These are phyloP conservation scores for Hetaerina titia DNA, from an alignment of 2,888 invertebrate species.

Conservation along the genomic window DNA sequence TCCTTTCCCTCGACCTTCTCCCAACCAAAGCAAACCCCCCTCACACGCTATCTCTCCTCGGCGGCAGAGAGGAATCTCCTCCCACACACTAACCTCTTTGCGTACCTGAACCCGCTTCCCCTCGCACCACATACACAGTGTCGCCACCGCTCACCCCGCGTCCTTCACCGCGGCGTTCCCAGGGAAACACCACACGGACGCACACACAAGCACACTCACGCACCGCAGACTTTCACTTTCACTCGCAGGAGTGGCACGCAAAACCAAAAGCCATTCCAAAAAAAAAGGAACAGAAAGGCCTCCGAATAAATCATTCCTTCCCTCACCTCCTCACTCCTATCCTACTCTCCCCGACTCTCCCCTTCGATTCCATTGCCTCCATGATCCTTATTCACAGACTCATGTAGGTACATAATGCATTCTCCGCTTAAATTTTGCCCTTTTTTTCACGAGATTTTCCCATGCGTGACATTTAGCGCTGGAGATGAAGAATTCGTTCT, in stretches of 20 bases:
- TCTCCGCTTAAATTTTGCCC: too few species aligned
- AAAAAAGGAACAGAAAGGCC: neutral
- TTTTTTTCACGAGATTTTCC: too few species aligned
- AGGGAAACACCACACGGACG: neutral
- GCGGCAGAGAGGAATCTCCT: neutral
- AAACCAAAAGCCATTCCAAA: neutral
- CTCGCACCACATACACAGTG: neutral
- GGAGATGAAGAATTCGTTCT: too few species aligned
- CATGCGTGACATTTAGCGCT: too few species aligned
- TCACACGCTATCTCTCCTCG: too few species aligned
- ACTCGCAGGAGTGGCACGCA: neutral
- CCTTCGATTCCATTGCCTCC: neutral
- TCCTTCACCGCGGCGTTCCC: neutral
- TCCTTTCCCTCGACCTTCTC: too few species aligned
- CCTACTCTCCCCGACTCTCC: neutral
- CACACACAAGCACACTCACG: neutral
- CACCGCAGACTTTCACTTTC: slow-evolving; percentile 17
- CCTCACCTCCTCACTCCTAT: neutral
- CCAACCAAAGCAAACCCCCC: too few species aligned
- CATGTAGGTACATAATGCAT: too few species aligned
- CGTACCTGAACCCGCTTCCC: neutral
- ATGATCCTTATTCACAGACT: neutral
- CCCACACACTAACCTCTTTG: neutral
- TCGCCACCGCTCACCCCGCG: neutral
- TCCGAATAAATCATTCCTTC: neutral